Evolutionary conservation across 2,888 invertebrate genomes (phyloP).

Genomic region (Macropis europaea): DNA sequence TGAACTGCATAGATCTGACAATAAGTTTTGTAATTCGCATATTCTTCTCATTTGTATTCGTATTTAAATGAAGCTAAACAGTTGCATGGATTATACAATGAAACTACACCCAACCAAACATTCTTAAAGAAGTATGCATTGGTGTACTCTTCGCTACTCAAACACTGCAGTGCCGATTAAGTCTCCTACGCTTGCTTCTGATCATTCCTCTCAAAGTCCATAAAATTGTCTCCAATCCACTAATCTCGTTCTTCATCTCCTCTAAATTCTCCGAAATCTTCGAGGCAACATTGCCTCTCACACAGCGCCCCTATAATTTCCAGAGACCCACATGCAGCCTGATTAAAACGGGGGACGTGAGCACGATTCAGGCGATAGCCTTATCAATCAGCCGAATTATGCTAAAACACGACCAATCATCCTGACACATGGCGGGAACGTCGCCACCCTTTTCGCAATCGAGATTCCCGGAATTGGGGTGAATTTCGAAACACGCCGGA

Average conservation of each 20-base stretch:
- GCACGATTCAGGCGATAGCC: conserved; percentile 14
- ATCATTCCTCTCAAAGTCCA: too few species aligned
- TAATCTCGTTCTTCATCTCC: neutral
- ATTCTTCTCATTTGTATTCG: neutral
- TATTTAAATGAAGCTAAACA: neutral
- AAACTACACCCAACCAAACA: too few species aligned
- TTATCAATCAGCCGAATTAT: conserved; percentile 62
- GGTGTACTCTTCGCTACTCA: too few species aligned
- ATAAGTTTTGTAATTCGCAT: neutral
- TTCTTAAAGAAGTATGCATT: too few species aligned
- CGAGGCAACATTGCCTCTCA: neutral
- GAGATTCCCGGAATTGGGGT: conserved; percentile 46
- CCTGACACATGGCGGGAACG: conserved; percentile 46
- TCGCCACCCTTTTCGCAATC: neutral
- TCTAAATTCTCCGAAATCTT: conserved; percentile 3
- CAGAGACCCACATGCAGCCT: conserved; percentile 25
- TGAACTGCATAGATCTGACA: too few species aligned
- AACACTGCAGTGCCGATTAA: too few species aligned
- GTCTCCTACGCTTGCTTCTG: too few species aligned
- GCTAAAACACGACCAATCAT: conserved; percentile 57
- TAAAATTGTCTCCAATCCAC: too few species aligned
- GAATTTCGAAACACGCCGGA: too few species aligned
- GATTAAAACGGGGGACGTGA: conserved; percentile 45
- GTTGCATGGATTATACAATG: too few species aligned
- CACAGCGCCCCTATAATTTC: conserved; percentile 25